Evolutionary conservation across 1,140 invertebrate species (phyloP), one percentile per base, ranked within the genome.

Genomic region (Arion vulgaris): DNA sequence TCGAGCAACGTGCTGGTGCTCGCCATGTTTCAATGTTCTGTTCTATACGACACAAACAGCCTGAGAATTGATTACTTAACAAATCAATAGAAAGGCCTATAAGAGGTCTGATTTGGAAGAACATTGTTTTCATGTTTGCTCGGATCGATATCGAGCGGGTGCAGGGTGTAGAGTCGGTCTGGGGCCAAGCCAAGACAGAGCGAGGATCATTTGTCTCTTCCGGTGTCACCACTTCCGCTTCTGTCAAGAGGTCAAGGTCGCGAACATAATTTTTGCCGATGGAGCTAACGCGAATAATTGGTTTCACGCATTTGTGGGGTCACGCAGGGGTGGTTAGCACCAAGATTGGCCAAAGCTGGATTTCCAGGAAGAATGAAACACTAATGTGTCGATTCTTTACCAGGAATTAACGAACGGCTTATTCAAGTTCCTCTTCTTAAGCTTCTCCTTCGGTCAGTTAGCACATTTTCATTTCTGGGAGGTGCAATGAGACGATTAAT

Each of bases 61-160:
- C 28, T 1, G 15, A 49, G 36, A 34, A 62, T 39, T 62, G 51
- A 39, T 66, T 79, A 66, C 26, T 79, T 39, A 41, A 57, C 76
- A 26, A 72, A 72, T 72, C 71, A 72, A 72, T 72, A 72, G 68
- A 2, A 9, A 45, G 71, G 36, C 71, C 71, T 72, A 1, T 39
- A 72, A 41, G 39, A 72, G 38, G 71, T 72, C 41, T 39, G 71
- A 72, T 72, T 72, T 72, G 71, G 71, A 38, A 39, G 71, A 41
- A 41, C 36, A 41, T 72, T 72, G 71, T 72, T 72, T 41, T 41
- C 38, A 23, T 72, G 71, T 5, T 72, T n/a, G 34, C 57, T 28
- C 11, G 53, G 51, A 41, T 39, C 51, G 19, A 39, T 39, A n/a
- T 5, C 36, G 23, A 9, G 32, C 45, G 51, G 76, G 45, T 62